Evolutionary conservation across 2,113 vertebrate genomes (phyloP).

Genomic region (Trinectes maculatus): DNA sequence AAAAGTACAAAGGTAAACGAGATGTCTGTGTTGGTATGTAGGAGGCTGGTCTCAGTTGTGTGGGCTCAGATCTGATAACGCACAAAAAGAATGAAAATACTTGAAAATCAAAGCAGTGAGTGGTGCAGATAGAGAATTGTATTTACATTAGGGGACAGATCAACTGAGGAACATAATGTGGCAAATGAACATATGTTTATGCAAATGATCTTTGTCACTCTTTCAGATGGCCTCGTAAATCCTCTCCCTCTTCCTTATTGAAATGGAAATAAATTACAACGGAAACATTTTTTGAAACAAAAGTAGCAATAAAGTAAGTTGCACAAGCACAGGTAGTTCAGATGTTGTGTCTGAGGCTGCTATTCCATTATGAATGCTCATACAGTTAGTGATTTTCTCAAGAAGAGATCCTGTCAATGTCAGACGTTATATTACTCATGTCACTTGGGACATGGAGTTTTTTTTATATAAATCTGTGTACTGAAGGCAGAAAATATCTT

Average conservation of each 20-base stretch:
- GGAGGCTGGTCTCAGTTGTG: conserved; percentile 26
- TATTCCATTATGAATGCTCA: too few species aligned
- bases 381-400: not conserved
- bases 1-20: conserved; percentile 39
- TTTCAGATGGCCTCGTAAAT: too few species aligned
- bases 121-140: not conserved
- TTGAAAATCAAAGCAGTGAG: conserved; percentile 16
- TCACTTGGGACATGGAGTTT: too few species aligned
- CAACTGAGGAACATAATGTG: not conserved
- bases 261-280: not conserved
- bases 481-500: too few species aligned
- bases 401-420: not conserved
- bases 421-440: not conserved
- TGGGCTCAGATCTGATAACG: conserved; percentile 27
- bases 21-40: conserved; percentile 25
- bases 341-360: too few species aligned
- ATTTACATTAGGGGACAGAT: conserved; percentile 11
- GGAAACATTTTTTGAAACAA: too few species aligned
- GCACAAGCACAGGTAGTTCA: too few species aligned
- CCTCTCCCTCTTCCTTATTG: not conserved
- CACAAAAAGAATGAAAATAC: conserved; percentile 1
- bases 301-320: too few species aligned
- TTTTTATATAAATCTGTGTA: too few species aligned
- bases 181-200: not conserved
- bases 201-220: not conserved